phyloP scores from a whole-genome alignment of 2,113 vertebrate genomes.

The Cariama cristata region DNA sequence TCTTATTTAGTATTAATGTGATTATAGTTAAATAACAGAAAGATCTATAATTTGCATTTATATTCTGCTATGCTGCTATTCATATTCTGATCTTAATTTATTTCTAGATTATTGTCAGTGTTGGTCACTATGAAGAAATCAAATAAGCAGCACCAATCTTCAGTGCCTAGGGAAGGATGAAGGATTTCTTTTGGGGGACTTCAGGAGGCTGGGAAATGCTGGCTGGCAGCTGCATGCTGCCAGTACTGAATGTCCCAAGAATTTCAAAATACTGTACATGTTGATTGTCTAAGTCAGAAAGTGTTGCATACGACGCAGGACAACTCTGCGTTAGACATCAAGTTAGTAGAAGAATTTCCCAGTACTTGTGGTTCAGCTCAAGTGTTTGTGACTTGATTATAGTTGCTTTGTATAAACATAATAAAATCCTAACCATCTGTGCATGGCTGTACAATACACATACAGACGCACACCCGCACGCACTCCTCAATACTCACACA shows the following conservation, averaged over 20 bases:
- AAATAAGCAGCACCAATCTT: neutral
- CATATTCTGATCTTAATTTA: neutral
- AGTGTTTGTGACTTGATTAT: conserved; percentile 3
- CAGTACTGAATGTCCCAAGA: conserved; percentile 8
- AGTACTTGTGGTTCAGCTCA: conserved; percentile 23
- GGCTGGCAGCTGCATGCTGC: neutral
- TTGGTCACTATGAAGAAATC: rapidly evolving
- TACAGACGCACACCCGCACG: neutral
- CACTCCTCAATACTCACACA: neutral
- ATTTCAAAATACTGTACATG: neutral
- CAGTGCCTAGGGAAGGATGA: neutral
- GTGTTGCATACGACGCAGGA: neutral
- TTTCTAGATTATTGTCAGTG: neutral
- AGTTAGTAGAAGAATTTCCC: conserved; percentile 23
- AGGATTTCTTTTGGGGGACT: neutral
- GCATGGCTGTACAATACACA: neutral
- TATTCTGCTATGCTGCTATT: neutral
- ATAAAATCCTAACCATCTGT: conserved; percentile 22
- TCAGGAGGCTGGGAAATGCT: neutral
- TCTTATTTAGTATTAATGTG: neutral
- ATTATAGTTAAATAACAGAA: neutral
- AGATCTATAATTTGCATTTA: neutral
- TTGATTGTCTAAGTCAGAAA: neutral
- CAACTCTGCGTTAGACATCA: neutral
- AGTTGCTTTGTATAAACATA: conserved; percentile 20